Percentiles rank a stretch among this genome's conserved stretches.
These are phyloP conservation scores for Anaspis maculata DNA, from an alignment of 2,888 invertebrate genomes.

Conservation along the genomic window DNA sequence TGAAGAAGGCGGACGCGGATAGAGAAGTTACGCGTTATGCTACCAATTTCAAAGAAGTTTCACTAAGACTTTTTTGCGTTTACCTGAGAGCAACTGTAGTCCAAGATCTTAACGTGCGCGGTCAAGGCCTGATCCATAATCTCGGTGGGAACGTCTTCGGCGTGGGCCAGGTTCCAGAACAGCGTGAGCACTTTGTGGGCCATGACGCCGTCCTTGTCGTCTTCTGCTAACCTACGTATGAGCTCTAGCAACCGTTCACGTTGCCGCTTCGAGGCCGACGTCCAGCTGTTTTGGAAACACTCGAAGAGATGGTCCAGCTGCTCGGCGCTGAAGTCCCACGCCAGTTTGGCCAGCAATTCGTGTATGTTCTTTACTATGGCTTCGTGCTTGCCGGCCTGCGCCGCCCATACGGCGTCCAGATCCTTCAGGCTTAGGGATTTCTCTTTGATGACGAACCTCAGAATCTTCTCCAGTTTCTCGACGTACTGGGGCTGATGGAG, in stretches of 20 bases:
- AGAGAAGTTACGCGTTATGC: too few species aligned
- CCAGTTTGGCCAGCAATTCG: conserved; percentile 89
- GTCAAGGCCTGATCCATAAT: conserved; percentile 94
- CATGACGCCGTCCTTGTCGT: conserved; percentile 98
- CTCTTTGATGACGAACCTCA: conserved; percentile 94
- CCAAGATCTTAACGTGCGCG: conserved; percentile 93
- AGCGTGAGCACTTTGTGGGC: conserved; percentile 92
- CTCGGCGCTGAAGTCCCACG: conserved; percentile 97
- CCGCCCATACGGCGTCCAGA: conserved; percentile 93
- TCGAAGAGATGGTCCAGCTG: conserved; percentile 95
- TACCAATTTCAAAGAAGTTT: too few species aligned
- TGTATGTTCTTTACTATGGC: conserved; percentile 98
- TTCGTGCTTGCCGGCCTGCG: conserved; percentile 95
- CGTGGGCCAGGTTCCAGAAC: conserved; percentile 95
- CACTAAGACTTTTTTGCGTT: too few species aligned
- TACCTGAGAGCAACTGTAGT: conserved; percentile 95
- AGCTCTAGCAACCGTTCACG: conserved; percentile 91
- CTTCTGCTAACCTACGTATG: conserved; percentile 90
- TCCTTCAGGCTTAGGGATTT: conserved; percentile 82
- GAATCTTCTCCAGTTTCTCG: conserved; percentile 93
- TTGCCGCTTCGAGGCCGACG: conserved; percentile 91
- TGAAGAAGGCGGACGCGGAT: too few species aligned
- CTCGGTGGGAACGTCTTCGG: conserved; percentile 92
- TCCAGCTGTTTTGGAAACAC: conserved; percentile 92
- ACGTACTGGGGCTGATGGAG: conserved; percentile 97